Evolutionary conservation across 2,797 vertebrate genomes (phyloP).

Genomic region (Zenarchopterus dispar): DNA sequence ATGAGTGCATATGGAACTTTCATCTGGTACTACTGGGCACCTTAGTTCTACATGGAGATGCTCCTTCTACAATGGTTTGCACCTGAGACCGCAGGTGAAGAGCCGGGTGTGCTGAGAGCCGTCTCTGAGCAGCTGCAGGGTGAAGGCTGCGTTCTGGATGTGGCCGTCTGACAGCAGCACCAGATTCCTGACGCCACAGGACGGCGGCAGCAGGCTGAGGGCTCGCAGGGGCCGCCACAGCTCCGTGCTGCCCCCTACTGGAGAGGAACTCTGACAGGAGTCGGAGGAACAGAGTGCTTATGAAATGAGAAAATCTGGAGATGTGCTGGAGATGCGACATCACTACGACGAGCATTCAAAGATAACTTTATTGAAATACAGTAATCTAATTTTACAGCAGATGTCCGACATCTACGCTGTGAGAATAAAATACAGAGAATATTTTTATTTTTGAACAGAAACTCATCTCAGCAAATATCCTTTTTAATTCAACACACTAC

Average conservation of each 20-base stretch:
- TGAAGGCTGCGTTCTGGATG: conserved; percentile 83
- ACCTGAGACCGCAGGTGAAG: conserved; percentile 89
- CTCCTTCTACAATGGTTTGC: conserved; percentile 22
- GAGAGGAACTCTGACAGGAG: conserved; percentile 29
- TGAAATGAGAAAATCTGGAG: too few species aligned
- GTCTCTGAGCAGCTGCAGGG: conserved; percentile 81
- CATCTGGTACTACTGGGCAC: too few species aligned
- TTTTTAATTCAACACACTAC: too few species aligned
- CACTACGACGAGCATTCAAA: background rate
- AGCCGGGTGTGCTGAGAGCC: conserved; percentile 82
- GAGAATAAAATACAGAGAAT: background rate
- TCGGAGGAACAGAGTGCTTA: background rate
- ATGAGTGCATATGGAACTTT: too few species aligned
- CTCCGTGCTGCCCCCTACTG: conserved; percentile 87
- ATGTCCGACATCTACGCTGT: too few species aligned
- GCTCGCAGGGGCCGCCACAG: conserved; percentile 86
- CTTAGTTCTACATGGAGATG: background rate
- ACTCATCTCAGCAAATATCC: too few species aligned
- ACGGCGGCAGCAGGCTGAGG: conserved; percentile 84
- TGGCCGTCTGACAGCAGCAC: conserved; percentile 91
- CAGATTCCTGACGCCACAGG: conserved; percentile 81
- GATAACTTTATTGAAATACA: background rate
- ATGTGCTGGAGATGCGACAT: too few species aligned
- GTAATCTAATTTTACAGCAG: too few species aligned
- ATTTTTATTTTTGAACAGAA: too few species aligned